These are phyloP conservation scores for Clavelina lepadiformis DNA, from an alignment of 23 tunicate genomes.

Conservation along the genomic window DNA sequence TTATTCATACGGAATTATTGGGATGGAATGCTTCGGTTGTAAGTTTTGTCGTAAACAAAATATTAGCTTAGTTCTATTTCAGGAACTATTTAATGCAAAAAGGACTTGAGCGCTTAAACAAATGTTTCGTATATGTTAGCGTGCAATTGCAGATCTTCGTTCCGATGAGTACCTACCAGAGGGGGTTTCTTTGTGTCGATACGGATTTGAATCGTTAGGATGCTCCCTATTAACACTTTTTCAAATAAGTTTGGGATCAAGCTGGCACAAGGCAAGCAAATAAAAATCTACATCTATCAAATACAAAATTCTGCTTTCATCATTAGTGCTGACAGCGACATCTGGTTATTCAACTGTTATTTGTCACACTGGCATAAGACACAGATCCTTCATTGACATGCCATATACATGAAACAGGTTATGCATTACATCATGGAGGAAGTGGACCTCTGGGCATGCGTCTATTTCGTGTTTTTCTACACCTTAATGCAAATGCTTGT, in stretches of 20 bases:
- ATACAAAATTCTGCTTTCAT: neutral
- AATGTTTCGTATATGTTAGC: neutral
- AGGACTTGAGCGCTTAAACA: too few species aligned
- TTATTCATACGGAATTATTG: slow-evolving; percentile 63
- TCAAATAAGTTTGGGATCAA: slow-evolving; percentile 90
- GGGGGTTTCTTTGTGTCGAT: slow-evolving; percentile 56
- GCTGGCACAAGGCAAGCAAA: slow-evolving; percentile 94
- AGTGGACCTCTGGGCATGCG: slow-evolving; percentile 46
- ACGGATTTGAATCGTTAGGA: slow-evolving; percentile 77
- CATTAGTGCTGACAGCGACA: neutral
- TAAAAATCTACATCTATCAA: too few species aligned
- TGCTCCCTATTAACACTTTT: slow-evolving; percentile 74
- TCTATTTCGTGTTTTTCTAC: slow-evolving; percentile 78
- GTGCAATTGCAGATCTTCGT: neutral
- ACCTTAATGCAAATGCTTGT: slow-evolving; percentile 88
- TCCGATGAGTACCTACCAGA: slow-evolving; percentile 24
- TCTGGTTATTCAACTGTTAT: slow-evolving; percentile 2
- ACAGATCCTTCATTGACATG: too few species aligned
- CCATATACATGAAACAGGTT: too few species aligned
- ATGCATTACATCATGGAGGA: slow-evolving; percentile 80
- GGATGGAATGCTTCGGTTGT: slow-evolving; percentile 90
- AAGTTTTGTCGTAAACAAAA: too few species aligned
- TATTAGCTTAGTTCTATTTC: too few species aligned
- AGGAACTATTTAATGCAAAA: too few species aligned
- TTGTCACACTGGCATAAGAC: too few species aligned